Base-by-base conservation (phyloP, 2,888 invertebrate genomes). In the Mesorhabditis spiculigera region DNA sequence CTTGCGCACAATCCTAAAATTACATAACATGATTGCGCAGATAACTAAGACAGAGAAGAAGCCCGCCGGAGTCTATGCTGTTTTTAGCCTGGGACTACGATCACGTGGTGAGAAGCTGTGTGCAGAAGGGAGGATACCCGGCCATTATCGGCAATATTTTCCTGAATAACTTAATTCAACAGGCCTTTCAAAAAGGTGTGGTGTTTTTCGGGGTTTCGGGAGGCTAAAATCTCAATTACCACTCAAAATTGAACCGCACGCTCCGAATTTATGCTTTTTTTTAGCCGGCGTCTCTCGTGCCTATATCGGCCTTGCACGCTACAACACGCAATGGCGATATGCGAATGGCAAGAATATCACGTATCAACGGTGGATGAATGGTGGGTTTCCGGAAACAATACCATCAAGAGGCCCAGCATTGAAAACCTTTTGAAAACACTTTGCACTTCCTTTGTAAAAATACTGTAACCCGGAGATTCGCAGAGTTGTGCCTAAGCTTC, bases 51-150 rank as follows among this genome's bases (percentile, higher is more conserved):
- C 1, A 28, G 28, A 28, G 28, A 3, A 28, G 28, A 28, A 28
- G 28, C 28, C n/a, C n/a, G n/a, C n/a, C n/a, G n/a, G n/a, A n/a
- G n/a, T n/a, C 28, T 28, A 28, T 28, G 28, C 28, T 28, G 28
- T 28, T 28, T 50, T 50, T 50, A 50, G 58, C n/a, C 58, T 10
- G 58, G 8, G 58, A 50, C 58, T 50, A n/a, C 10, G 58, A 50
- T 50, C 58, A 50, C 58, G 58, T 50, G 58, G 58, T 50, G 8
- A n/a, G n/a, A n/a, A 50, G 58, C 10, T 50, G 58, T 50, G 58
- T 50, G 10, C n/a, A 10, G n/a, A 50, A 13, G 58, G 58, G 58
- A 13, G 58, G 58, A 50, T 50, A 50, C n/a, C 58, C 58, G 58
- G 58, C 58, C 10, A 50, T 50, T 13, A 50, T 50, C 58, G n/a